phyloP scores from a whole-genome alignment of 2,113 vertebrate species.

The Helogale parvula region DNA sequence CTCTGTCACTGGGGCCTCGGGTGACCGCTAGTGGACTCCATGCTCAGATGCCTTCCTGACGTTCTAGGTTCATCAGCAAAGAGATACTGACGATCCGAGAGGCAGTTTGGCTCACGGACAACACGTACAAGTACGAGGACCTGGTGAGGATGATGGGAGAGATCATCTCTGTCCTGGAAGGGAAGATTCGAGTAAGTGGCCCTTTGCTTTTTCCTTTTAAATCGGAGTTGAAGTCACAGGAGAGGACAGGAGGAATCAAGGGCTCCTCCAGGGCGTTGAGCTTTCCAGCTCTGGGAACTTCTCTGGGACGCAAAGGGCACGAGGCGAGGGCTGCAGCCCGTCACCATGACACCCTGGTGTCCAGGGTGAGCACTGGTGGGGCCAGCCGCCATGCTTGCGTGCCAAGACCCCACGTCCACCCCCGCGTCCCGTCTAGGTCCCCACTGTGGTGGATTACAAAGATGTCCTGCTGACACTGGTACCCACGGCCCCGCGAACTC shows the following conservation, averaged over 20 bases:
- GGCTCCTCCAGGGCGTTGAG: not conserved
- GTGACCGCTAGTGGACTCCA: not conserved
- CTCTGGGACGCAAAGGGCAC: not conserved
- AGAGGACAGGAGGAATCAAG: not conserved
- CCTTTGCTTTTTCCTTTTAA: not conserved
- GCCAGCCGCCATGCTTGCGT: too few species aligned
- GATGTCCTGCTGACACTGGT: slow-evolving; percentile 90
- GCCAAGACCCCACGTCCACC: fast-evolving
- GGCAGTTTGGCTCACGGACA: slow-evolving; percentile 99
- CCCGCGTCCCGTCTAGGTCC: slow-evolving; percentile 83
- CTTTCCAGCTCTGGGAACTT: not conserved
- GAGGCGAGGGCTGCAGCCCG: not conserved
- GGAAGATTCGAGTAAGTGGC: slow-evolving; percentile 93
- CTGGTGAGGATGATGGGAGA: slow-evolving; percentile 99
- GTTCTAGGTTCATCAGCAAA: slow-evolving; percentile 92
- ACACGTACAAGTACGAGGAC: slow-evolving; percentile 98
- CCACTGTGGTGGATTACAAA: slow-evolving; percentile 95
- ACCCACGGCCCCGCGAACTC: slow-evolving; percentile 87
- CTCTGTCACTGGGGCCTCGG: not conserved
- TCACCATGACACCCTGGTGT: not conserved
- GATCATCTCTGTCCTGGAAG: slow-evolving; percentile 93
- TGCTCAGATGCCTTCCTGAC: not conserved
- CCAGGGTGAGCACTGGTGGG: not conserved
- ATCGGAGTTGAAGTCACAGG: not conserved
- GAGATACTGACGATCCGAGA: slow-evolving; percentile 98